phyloP scores from a whole-genome alignment of 2,888 invertebrate genomes.

The Acrobasis suavella region DNA sequence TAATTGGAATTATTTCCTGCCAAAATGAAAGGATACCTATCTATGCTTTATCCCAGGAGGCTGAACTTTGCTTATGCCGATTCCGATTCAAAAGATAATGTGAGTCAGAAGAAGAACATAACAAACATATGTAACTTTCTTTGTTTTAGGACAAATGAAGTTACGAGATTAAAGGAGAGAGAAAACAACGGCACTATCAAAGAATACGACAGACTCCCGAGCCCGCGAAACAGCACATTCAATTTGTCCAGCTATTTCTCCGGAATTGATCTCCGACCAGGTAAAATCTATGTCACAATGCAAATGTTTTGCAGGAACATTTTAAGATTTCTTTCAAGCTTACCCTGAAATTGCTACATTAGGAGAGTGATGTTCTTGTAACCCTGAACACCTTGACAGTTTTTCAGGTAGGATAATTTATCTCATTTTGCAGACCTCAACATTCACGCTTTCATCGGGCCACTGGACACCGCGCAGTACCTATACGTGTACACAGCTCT shows the following conservation, averaged over 20 bases:
- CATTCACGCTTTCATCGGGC: conserved; percentile 70
- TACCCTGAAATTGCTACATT: no score
- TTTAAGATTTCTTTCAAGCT: no score
- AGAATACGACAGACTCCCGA: conserved; percentile 54
- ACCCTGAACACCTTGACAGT: no score
- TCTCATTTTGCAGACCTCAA: conserved; percentile 56
- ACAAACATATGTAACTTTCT: no score
- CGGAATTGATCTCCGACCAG: conserved; percentile 57
- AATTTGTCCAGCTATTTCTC: conserved; percentile 63
- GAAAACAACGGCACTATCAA: conserved; percentile 59
- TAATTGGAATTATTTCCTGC: no score
- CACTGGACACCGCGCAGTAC: conserved; percentile 70
- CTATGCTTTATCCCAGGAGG: no score
- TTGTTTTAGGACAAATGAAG: conserved; percentile 69
- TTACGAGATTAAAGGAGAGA: conserved; percentile 68
- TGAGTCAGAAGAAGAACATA: no score
- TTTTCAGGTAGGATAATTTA: no score
- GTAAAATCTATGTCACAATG: conserved; percentile 39
- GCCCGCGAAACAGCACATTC: conserved; percentile 58
- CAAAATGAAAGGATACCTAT: no score
- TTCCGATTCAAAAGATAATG: no score
- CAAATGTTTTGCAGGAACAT: neutral
- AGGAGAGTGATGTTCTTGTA: no score
- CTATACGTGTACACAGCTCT: conserved; percentile 71
- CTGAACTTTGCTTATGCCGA: no score